Conservation (phyloP, 35 echinoderm and acorn worm genomes). For the Nesometra sesokonis region DNA sequence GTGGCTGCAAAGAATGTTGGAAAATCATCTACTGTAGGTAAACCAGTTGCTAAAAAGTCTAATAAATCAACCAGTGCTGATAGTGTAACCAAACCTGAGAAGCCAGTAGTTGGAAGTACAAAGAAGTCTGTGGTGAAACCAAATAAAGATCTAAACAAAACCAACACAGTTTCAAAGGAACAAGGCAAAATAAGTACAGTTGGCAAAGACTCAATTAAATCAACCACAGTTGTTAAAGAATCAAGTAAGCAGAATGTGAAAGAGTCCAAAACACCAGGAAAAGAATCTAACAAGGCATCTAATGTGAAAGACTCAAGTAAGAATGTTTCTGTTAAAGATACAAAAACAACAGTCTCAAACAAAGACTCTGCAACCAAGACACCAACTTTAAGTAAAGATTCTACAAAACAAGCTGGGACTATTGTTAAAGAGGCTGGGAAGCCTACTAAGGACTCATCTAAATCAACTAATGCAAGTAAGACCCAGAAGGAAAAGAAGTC, state of each 20-base stretch:
- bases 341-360: constrained; percentile 10
- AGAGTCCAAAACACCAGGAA: not conserved
- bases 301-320: constrained; percentile 11
- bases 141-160: not conserved
- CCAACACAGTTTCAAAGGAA: not conserved
- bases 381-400: not conserved
- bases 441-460: not conserved
- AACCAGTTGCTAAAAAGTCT: not conserved
- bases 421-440: not conserved
- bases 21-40: not conserved
- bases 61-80: not conserved
- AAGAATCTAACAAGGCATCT: constrained; percentile 13
- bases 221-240: not conserved
- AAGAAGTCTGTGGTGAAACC: not conserved
- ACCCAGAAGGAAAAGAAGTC: constrained; percentile 1
- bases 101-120: not conserved
- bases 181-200: not conserved
- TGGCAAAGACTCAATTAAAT: not conserved
- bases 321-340: not conserved
- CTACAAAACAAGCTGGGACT: not conserved
- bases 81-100: not conserved
- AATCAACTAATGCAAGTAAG: not conserved
- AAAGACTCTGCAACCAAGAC: not conserved
- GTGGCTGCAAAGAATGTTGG: not conserved
- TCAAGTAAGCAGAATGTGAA: not conserved